Percentiles rank a stretch among this genome's conserved stretches.
These are phyloP conservation scores for Cryptotis parvus DNA, from an alignment of 2,113 vertebrate genomes.

Conservation along the genomic window DNA sequence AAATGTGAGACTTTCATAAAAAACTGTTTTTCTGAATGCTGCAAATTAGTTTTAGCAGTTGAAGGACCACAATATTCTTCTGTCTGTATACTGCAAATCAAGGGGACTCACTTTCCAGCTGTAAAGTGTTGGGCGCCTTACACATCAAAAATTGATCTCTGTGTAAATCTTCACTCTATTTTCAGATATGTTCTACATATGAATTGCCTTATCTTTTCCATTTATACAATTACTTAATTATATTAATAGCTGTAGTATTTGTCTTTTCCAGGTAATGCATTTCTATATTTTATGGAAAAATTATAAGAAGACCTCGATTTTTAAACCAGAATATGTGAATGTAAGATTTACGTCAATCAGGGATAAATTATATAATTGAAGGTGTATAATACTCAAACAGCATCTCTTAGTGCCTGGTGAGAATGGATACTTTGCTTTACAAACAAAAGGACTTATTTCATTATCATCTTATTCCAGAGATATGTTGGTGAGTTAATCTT, in stretches of 20 bases:
- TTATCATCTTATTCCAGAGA: background rate
- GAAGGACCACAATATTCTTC: fast-evolving
- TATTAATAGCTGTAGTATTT: background rate
- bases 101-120: background rate
- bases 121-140: too few species aligned
- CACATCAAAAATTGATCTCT: too few species aligned
- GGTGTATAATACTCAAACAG: background rate
- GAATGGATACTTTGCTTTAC: too few species aligned
- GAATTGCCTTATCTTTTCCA: background rate
- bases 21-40: background rate
- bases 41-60: background rate
- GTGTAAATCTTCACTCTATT: background rate
- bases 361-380: background rate
- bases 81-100: background rate
- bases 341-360: too few species aligned
- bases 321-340: background rate
- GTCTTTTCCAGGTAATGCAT: background rate
- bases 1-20: background rate
- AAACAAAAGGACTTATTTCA: too few species aligned
- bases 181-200: background rate
- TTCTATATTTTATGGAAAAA: background rate
- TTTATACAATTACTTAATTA: background rate
- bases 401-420: too few species aligned
- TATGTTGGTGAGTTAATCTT: background rate
- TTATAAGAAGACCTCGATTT: background rate